Evolutionary conservation across 1,140 invertebrate species (phyloP).

Genomic region (Drosophila punjabiensis): DNA sequence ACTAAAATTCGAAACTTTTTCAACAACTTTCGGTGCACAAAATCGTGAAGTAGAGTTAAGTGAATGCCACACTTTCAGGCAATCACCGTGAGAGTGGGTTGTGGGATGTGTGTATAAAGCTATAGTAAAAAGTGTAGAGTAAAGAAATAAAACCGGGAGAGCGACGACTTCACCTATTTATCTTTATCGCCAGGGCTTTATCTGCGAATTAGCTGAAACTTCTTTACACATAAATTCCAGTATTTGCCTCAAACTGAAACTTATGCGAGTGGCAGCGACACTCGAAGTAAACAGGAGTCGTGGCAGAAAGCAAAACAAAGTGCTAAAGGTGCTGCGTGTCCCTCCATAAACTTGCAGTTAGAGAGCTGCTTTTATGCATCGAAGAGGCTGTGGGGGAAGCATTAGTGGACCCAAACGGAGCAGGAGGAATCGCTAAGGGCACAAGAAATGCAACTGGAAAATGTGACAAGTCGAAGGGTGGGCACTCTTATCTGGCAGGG

Average conservation of each 20-base stretch:
- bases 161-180: slow-evolving; percentile 26
- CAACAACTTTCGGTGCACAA: slow-evolving; percentile 38
- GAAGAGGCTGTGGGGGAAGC: slow-evolving; percentile 6
- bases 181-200: slow-evolving; percentile 41
- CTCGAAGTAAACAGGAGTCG: slow-evolving; percentile 45
- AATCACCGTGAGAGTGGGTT: slow-evolving; percentile 44
- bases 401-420: slow-evolving; percentile 44
- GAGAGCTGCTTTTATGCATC: slow-evolving; percentile 26
- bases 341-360: slow-evolving; percentile 28
- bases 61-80: slow-evolving; percentile 51
- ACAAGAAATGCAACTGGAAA: slow-evolving; percentile 2
- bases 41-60: slow-evolving; percentile 3
- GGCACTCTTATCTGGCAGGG: neutral
- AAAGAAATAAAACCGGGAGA: slow-evolving; percentile 7
- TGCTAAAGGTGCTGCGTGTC: slow-evolving; percentile 44
- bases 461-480: slow-evolving; percentile 15
- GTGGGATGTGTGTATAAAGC: neutral
- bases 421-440: slow-evolving; percentile 35
- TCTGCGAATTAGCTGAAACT: slow-evolving; percentile 41
- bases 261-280: slow-evolving; percentile 40
- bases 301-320: slow-evolving; percentile 25
- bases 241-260: slow-evolving; percentile 64
- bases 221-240: slow-evolving; percentile 55
- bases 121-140: neutral
- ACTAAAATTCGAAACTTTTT: slow-evolving; percentile 60